phyloP scores from a whole-genome alignment of 2,113 vertebrate genomes.

The Scomber scombrus region DNA sequence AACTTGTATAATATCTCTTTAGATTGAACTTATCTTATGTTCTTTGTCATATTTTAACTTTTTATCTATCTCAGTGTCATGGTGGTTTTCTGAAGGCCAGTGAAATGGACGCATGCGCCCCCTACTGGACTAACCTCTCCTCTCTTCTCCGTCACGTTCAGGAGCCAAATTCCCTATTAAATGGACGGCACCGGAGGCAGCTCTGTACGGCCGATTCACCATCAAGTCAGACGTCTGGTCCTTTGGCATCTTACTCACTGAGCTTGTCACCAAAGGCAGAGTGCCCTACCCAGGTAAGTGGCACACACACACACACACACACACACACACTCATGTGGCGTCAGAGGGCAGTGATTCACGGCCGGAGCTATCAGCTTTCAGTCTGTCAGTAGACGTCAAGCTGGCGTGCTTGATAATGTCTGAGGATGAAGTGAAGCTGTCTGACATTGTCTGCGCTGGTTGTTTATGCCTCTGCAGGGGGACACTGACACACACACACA shows the following conservation, averaged over 20 bases:
- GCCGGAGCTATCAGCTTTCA: constrained; percentile 31
- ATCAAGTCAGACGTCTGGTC: constrained; percentile 98
- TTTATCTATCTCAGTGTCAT: not conserved
- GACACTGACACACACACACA: constrained; percentile 33
- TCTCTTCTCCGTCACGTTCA: constrained; percentile 56
- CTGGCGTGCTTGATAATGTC: constrained; percentile 59
- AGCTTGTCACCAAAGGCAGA: constrained; percentile 95
- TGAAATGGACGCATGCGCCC: constrained; percentile 21
- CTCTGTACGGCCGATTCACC: constrained; percentile 94
- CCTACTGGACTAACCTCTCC: constrained; percentile 50
- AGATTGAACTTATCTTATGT: too few species aligned
- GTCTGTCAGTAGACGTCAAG: constrained; percentile 51
- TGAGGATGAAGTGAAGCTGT: constrained; percentile 67
- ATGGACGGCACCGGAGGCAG: constrained; percentile 96
- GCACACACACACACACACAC: constrained; percentile 12
- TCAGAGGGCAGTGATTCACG: constrained; percentile 33
- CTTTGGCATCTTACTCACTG: constrained; percentile 95
- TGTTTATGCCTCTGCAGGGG: constrained; percentile 66
- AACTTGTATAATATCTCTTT: too few species aligned
- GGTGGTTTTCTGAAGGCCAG: constrained; percentile 28
- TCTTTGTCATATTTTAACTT: too few species aligned
- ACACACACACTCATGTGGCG: not conserved
- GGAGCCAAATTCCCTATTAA: constrained; percentile 98
- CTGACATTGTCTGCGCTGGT: constrained; percentile 65
- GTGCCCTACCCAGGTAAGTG: constrained; percentile 95